These are phyloP conservation scores for Drosophila neonasuta DNA, from an alignment of 2,888 invertebrate species.

Conservation along the genomic window DNA sequence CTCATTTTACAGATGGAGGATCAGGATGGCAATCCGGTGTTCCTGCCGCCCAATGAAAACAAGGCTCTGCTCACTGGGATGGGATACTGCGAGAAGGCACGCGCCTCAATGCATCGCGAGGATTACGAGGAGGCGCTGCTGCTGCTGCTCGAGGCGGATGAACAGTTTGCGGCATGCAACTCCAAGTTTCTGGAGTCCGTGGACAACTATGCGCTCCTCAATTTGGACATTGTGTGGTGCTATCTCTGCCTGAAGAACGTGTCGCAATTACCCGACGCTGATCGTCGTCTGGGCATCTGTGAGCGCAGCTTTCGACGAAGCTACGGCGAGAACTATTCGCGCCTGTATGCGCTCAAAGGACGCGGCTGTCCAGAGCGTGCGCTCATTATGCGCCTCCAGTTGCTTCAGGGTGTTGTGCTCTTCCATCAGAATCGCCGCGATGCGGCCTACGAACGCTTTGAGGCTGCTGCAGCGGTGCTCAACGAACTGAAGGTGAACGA, in stretches of 20 bases:
- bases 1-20: slow-evolving; percentile 85
- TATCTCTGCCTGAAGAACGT: slow-evolving; percentile 89
- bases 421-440: slow-evolving; percentile 89
- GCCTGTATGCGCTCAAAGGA: slow-evolving; percentile 85
- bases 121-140: slow-evolving; percentile 88
- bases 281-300: slow-evolving; percentile 86
- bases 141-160: slow-evolving; percentile 90
- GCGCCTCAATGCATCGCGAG: slow-evolving; percentile 85
- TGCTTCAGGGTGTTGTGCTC: slow-evolving; percentile 90
- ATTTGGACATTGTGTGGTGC: slow-evolving; percentile 95
- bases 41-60: slow-evolving; percentile 87
- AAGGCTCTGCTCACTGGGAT: slow-evolving; percentile 89
- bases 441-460: slow-evolving; percentile 85
- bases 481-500: slow-evolving; percentile 85
- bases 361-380: slow-evolving; percentile 87
- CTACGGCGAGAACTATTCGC: slow-evolving; percentile 86
- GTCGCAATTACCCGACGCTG: slow-evolving; percentile 88
- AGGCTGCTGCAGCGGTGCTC: slow-evolving; percentile 86
- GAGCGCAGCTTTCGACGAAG: slow-evolving; percentile 86
- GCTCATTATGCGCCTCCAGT: slow-evolving; percentile 89
- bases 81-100: slow-evolving; percentile 91
- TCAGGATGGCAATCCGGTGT: slow-evolving; percentile 88
- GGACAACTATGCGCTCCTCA: slow-evolving; percentile 92
- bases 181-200: slow-evolving; percentile 85
- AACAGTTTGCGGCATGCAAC: slow-evolving; percentile 84